Conservation (phyloP, 2,888 invertebrate species). For the Sarcophaga carnaria region DNA sequence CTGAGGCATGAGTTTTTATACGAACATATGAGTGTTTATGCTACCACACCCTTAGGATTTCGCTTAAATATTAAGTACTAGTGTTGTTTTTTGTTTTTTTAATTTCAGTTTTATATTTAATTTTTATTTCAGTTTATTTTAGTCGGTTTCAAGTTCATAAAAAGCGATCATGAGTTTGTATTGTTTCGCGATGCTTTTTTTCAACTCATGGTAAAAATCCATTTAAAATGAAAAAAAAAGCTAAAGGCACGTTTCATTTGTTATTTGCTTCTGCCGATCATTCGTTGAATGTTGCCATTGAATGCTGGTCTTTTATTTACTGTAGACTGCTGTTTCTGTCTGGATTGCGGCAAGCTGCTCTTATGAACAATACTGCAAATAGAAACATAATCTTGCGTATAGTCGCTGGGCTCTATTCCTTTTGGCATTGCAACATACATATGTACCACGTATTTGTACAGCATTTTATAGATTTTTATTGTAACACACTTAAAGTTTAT, state of each 20-base stretch:
- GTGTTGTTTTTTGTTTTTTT: not conserved
- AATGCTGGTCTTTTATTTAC: conserved; percentile 21
- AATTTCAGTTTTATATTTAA: not conserved
- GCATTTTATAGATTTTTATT: not conserved
- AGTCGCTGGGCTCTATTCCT: not conserved
- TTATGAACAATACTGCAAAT: conserved; percentile 13
- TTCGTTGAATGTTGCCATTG: not conserved
- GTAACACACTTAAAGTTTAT: not conserved
- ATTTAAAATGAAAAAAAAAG: conserved; percentile 37
- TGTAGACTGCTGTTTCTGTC: conserved; percentile 34
- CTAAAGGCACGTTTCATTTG: conserved; percentile 67
- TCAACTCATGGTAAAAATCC: conserved; percentile 32
- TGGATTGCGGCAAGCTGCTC: conserved; percentile 42
- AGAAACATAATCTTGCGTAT: not conserved
- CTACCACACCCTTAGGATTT: conserved; percentile 55
- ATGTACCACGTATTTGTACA: not conserved
- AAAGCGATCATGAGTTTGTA: conserved; percentile 54
- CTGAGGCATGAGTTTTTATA: not conserved
- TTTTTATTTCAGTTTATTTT: conserved; percentile 44
- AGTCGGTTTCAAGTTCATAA: conserved; percentile 62
- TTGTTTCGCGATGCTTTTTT: conserved; percentile 19
- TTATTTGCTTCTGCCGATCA: conserved; percentile 56
- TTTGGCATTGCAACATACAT: not conserved
- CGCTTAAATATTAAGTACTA: conserved; percentile 14
- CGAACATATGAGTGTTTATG: conserved; percentile 19